Evolutionary conservation across 1,140 invertebrate genomes (phyloP).

Genomic region (Drosophila trapezifrons): DNA sequence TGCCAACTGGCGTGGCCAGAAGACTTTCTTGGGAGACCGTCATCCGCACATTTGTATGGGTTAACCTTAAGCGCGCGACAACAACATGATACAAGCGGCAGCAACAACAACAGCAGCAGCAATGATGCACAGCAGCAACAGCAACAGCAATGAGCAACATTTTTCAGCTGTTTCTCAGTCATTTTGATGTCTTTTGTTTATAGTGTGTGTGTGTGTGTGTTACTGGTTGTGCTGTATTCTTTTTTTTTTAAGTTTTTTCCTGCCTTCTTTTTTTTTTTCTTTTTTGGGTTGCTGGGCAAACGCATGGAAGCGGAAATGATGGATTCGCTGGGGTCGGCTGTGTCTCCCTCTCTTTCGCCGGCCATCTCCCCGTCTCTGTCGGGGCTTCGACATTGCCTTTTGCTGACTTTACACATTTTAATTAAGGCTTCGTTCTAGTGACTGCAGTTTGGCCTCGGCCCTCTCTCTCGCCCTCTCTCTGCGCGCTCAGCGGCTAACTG

Average conservation of each 20-base stretch:
- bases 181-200: slow-evolving; percentile 46
- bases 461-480: not conserved
- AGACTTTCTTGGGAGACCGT: slow-evolving; percentile 31
- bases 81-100: slow-evolving; percentile 33
- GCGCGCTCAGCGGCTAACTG: slow-evolving; percentile 45
- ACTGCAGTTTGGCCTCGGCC: slow-evolving; percentile 56
- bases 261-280: slow-evolving; percentile 23
- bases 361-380: slow-evolving; percentile 33
- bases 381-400: slow-evolving; percentile 36
- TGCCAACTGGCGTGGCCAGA: slow-evolving; percentile 9
- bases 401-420: slow-evolving; percentile 82
- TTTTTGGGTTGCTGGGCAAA: slow-evolving; percentile 67
- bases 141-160: slow-evolving; percentile 61
- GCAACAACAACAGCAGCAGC: slow-evolving; percentile 25
- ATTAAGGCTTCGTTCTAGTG: slow-evolving; percentile 77
- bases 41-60: slow-evolving; percentile 30
- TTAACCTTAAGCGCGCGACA: slow-evolving; percentile 50
- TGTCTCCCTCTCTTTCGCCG: slow-evolving; percentile 30
- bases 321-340: slow-evolving; percentile 73
- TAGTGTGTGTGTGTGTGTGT: slow-evolving; percentile 22
- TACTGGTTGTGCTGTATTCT: slow-evolving; percentile 39
- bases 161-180: slow-evolving; percentile 80
- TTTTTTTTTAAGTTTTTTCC: slow-evolving; percentile 24
- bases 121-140: slow-evolving; percentile 31
- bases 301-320: slow-evolving; percentile 84